Evolutionary conservation across 2,113 vertebrate species (phyloP), one percentile per base, ranked within the genome.

Genomic region (Taurulus bubalis): DNA sequence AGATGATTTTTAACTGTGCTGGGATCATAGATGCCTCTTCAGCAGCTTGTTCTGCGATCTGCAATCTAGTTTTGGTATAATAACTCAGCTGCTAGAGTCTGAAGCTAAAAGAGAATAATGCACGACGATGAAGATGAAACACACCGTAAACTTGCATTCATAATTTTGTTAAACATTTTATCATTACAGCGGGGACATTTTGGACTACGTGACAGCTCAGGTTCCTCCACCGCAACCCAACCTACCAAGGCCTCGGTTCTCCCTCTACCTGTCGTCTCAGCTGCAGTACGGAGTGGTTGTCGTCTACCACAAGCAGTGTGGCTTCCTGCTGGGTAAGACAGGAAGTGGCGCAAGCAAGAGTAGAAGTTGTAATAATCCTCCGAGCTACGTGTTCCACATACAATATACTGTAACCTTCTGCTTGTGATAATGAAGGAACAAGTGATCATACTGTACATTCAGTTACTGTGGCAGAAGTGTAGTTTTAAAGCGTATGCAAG

Each of bases 211-310:
- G 71, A 90, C 94, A 16, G 95, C 95, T 0, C 92, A 93, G 73
- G 95, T 94, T 38, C 91, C 92, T 5, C 84, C 96, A 1, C 83
- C 80, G 0, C 77, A 78, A n/a, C 92, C 93, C 0, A 89, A 90
- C 45, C 86, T 90, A 3, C 93, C 95, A 0, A 90, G 85, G 53
- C 96, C 96, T 22, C 95, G 95, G 15, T 96, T 97, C 90, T 96
- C 96, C 8, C 95, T 97, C 32, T 97, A 97, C 70, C 94, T 97
- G 69, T 96, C 96, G 0, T 95, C 95, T 6, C 96, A 96, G 91
- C 94, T 97, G 66, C 96, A 96, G 90, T 96, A 95, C 1, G 96
- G 96, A 0, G 94, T 96, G 60, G 87, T 97, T 34, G 90, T 95
- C 0, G 95, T 97, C 47, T 97, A 95, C 83, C 94, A 83, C 78